phyloP scores from a whole-genome alignment of 2,888 invertebrate genomes.

The Liopterus haemorrhoidalis region DNA sequence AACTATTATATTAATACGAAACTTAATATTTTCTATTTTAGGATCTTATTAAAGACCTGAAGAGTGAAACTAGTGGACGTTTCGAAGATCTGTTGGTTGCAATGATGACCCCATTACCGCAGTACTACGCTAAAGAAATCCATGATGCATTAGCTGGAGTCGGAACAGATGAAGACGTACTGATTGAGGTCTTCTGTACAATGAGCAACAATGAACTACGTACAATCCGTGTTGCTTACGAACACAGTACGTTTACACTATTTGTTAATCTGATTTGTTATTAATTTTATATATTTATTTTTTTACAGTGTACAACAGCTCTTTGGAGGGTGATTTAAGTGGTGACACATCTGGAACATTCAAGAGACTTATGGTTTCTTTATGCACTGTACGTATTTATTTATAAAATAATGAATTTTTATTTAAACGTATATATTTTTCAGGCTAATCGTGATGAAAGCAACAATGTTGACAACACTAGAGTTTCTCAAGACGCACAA shows the following conservation, averaged over 20 bases:
- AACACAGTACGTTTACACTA: constrained; percentile 57
- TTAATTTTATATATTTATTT: constrained; percentile 26
- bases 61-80: constrained; percentile 82
- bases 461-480: constrained; percentile 61
- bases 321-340: constrained; percentile 75
- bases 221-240: constrained; percentile 71
- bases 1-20: neutral
- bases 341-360: constrained; percentile 91
- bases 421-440: constrained; percentile 28
- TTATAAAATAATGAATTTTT: constrained; percentile 4
- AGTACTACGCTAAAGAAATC: constrained; percentile 77
- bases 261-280: constrained; percentile 18
- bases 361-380: constrained; percentile 79
- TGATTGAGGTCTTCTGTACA: constrained; percentile 85
- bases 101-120: constrained; percentile 76
- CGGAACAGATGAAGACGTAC: constrained; percentile 77
- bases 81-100: constrained; percentile 80
- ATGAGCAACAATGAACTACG: constrained; percentile 79
- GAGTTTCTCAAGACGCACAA: constrained; percentile 76
- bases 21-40: constrained; percentile 37
- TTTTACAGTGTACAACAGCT: constrained; percentile 67
- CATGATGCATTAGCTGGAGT: constrained; percentile 78
- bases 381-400: constrained; percentile 58
- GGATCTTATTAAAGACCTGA: constrained; percentile 75
- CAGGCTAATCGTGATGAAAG: constrained; percentile 76